Base-by-base conservation (phyloP, 1,140 invertebrate genomes). In the Drosophila saltans region DNA sequence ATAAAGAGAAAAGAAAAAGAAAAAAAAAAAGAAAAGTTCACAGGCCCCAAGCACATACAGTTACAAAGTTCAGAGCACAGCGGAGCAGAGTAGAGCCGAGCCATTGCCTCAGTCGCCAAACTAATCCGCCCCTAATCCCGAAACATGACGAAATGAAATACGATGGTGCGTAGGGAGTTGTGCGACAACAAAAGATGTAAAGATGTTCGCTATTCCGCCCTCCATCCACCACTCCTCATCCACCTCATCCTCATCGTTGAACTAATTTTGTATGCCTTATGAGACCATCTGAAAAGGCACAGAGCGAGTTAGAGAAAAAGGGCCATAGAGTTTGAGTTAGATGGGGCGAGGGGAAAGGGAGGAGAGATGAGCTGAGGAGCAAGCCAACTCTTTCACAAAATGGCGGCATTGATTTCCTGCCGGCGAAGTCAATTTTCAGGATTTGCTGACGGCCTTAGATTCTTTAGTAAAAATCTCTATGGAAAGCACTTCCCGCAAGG, bases 71-170 rank as follows among this genome's bases (percentile, higher is more conserved):
- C 77, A 79, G 77, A 63, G 74, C 80, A 88, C 45, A 52, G 45
- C 45, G 45, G 45, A 52, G 45, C 24, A 26, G 21, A 45, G 43
- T 75, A 79, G 77, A 63, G 74, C 80, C 89, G 84, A 89, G 80
- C 84, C 85, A 90, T 89, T 84, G 84, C 57, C 84, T 86, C 83
- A 86, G 83, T 86, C 84, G 80, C 67, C 66, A 67, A 81, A 83
- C 86, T 91, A 91, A 91, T 91, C 90, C 88, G 71, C 61, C 78
- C 66, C 80, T 91, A 91, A 91, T 91, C 90, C 90, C 81, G 81
- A 81, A 91, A 91, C 90, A 91, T 91, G 90, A 91, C 90, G 90
- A 91, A 91, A 91, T 91, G 90, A 91, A 91, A 91, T 91, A 91
- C 90, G 90, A 91, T 80, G 83, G 81, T 84, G 83, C 80, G 85